Percentiles rank a stretch among this genome's conserved stretches.
These are phyloP conservation scores for Dryocosmus kuriphilus DNA, from an alignment of 2,888 invertebrate genomes.

Conservation along the genomic window DNA sequence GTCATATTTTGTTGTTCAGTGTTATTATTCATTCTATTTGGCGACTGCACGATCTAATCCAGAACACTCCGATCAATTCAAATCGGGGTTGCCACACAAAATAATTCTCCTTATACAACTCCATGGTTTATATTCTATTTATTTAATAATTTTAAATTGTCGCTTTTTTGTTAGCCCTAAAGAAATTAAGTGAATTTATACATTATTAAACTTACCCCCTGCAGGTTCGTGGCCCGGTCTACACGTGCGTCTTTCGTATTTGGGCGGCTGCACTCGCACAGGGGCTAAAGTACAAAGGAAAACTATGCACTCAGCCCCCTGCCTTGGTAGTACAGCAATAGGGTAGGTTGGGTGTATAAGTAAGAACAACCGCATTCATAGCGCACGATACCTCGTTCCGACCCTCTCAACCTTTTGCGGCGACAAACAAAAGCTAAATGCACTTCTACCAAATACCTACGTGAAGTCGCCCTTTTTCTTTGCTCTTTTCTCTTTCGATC, in stretches of 20 bases:
- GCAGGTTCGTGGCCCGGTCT: not conserved
- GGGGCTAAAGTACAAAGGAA: not conserved
- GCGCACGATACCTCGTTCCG: not conserved
- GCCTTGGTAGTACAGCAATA: not conserved
- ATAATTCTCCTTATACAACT: too few species aligned
- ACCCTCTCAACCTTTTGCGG: conserved; percentile 2
- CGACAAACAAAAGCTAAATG: conserved; percentile 7
- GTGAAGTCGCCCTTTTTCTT: conserved; percentile 1
- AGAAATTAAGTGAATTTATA: not conserved
- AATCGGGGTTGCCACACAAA: too few species aligned
- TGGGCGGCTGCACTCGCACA: not conserved
- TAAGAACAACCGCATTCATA: conserved; percentile 7
- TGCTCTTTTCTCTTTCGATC: conserved; percentile 2
- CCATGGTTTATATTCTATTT: too few species aligned
- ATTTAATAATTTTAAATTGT: too few species aligned
- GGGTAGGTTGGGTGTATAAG: not conserved
- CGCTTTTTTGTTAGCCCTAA: too few species aligned
- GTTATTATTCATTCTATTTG: too few species aligned
- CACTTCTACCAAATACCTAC: not conserved
- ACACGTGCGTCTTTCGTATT: not conserved
- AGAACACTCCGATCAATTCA: too few species aligned
- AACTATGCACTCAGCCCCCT: not conserved
- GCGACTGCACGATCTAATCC: too few species aligned
- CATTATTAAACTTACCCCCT: not conserved
- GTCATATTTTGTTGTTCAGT: too few species aligned